phyloP scores from a whole-genome alignment of 2,888 invertebrate species.

The Podotricha telesiphe region DNA sequence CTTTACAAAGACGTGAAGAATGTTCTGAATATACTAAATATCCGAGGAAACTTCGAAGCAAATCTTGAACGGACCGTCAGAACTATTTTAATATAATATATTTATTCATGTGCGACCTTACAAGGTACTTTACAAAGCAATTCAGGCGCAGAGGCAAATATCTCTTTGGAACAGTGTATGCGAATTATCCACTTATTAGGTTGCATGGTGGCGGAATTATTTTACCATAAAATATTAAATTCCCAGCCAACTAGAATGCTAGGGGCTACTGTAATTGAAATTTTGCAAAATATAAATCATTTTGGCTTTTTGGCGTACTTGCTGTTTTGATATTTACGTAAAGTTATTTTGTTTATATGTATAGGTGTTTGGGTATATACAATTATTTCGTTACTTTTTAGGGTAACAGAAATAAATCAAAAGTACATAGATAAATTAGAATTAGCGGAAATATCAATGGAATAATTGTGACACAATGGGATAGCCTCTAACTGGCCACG shows the following conservation, averaged over 20 bases:
- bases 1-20: too few relatives aligned
- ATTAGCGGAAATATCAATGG: too few relatives aligned
- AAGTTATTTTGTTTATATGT: too few relatives aligned
- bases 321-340: background rate
- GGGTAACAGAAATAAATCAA: too few relatives aligned
- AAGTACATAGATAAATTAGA: too few relatives aligned
- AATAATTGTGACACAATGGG: too few relatives aligned
- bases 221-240: slow-evolving; percentile 35
- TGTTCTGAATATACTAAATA: too few relatives aligned
- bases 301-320: background rate
- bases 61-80: background rate
- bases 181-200: slow-evolving; percentile 34
- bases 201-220: slow-evolving; percentile 21
- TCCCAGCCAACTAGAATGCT: slow-evolving; percentile 9
- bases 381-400: too few relatives aligned
- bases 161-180: slow-evolving; percentile 29
- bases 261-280: background rate
- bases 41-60: too few relatives aligned
- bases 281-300: background rate
- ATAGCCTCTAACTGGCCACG: too few relatives aligned
- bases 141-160: slow-evolving; percentile 23
- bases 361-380: too few relatives aligned
- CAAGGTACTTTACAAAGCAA: slow-evolving; percentile 19
- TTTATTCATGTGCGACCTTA: background rate
- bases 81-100: slow-evolving; percentile 7